Evolutionary conservation across 2,797 vertebrate genomes (phyloP).

Genomic region (Phoeniculus purpureus): DNA sequence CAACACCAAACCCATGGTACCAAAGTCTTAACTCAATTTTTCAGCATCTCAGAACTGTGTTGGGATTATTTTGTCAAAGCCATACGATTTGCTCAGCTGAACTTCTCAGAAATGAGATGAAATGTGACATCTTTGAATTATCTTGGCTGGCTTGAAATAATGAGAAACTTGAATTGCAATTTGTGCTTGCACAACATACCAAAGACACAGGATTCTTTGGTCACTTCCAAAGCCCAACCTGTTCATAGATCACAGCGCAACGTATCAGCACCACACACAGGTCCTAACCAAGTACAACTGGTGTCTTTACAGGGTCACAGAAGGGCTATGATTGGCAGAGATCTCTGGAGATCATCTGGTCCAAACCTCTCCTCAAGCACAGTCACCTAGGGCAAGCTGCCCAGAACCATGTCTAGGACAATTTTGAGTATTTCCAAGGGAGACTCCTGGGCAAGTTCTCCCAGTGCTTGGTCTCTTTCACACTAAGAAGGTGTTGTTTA

Average conservation of each 20-base stretch:
- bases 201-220: not conserved
- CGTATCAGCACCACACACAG: not conserved
- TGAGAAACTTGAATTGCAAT: not conserved
- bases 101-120: not conserved
- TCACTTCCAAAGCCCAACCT: not conserved
- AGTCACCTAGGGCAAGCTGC: not conserved
- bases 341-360: not conserved
- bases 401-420: not conserved
- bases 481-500: not conserved
- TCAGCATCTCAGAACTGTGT: not conserved
- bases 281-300: fast-evolving
- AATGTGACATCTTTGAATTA: not conserved
- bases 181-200: not conserved
- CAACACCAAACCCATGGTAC: fast-evolving
- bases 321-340: not conserved
- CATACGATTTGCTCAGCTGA: not conserved
- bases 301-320: not conserved
- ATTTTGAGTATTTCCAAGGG: not conserved
- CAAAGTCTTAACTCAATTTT: not conserved
- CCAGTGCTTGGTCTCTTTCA: not conserved
- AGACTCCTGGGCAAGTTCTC: not conserved
- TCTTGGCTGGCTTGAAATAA: not conserved
- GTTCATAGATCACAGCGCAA: not conserved
- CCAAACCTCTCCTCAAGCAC: not conserved
- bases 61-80: not conserved